Evolutionary conservation across 2,888 invertebrate genomes (phyloP).

Genomic region (Serripes groenlandicus): DNA sequence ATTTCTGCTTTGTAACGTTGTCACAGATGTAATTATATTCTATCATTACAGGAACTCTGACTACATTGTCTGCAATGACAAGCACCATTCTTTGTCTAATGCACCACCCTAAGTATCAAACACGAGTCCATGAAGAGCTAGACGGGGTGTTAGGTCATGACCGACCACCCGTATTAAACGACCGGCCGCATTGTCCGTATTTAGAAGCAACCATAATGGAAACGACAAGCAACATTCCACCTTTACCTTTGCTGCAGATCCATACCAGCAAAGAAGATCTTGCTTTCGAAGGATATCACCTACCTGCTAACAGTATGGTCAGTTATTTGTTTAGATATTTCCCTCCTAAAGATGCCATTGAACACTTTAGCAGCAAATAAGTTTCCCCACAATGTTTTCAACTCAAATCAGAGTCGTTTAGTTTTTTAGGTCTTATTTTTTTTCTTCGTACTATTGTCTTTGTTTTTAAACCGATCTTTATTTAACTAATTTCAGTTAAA

Average conservation of each 20-base stretch:
- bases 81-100: background rate
- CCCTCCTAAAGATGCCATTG: too few relatives aligned
- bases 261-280: background rate
- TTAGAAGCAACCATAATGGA: background rate
- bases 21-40: too few relatives aligned
- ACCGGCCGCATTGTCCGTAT: background rate
- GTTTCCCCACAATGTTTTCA: too few relatives aligned
- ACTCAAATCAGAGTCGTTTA: too few relatives aligned
- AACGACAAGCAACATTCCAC: background rate
- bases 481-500: too few relatives aligned
- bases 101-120: background rate
- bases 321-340: too few relatives aligned
- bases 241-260: background rate
- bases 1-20: too few relatives aligned
- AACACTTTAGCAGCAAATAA: too few relatives aligned
- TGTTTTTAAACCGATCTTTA: too few relatives aligned
- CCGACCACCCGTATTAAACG: background rate
- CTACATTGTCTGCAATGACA: background rate
- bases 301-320: background rate
- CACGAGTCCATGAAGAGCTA: background rate
- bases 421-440: too few relatives aligned
- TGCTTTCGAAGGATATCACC: background rate
- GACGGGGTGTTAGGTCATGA: background rate
- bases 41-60: background rate
- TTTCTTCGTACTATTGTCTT: too few relatives aligned